These are phyloP conservation scores for Macrophya alboannulata DNA, from an alignment of 2,888 invertebrate genomes.

Conservation along the genomic window DNA sequence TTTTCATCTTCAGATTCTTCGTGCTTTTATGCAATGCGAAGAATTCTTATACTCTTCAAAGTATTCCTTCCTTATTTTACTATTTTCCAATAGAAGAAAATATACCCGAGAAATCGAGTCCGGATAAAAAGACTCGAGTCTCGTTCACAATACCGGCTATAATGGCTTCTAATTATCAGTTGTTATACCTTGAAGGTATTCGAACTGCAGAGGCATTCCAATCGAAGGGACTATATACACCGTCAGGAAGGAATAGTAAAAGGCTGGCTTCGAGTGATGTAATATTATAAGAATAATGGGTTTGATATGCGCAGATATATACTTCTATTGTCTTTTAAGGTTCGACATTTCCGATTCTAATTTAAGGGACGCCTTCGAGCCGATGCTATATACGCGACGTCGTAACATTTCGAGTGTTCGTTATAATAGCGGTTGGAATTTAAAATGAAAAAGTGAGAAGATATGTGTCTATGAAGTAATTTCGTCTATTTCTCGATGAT, in stretches of 20 bases:
- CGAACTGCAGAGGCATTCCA: not conserved
- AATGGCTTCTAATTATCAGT: conserved; percentile 28
- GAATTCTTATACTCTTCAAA: not conserved
- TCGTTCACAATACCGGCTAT: not conserved
- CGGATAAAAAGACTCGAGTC: not conserved
- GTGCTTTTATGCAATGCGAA: not conserved
- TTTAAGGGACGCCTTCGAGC: not conserved
- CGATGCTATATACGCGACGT: not conserved
- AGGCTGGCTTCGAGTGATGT: not conserved
- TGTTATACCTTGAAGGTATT: conserved; percentile 10
- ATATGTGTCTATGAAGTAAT: not conserved
- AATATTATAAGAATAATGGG: not conserved
- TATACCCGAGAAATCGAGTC: not conserved
- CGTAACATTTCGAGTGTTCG: not conserved
- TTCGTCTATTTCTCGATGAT: not conserved
- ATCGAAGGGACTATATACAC: not conserved
- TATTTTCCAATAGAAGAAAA: not conserved
- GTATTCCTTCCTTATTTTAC: not conserved
- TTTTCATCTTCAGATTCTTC: not conserved
- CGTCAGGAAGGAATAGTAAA: not conserved
- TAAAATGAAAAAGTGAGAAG: not conserved
- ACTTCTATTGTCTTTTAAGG: not conserved
- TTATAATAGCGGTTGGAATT: not conserved
- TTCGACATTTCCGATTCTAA: not conserved
- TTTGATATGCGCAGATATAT: not conserved